Evolutionary conservation across 2,888 invertebrate genomes (phyloP).

Genomic region (Pheosia tremula): DNA sequence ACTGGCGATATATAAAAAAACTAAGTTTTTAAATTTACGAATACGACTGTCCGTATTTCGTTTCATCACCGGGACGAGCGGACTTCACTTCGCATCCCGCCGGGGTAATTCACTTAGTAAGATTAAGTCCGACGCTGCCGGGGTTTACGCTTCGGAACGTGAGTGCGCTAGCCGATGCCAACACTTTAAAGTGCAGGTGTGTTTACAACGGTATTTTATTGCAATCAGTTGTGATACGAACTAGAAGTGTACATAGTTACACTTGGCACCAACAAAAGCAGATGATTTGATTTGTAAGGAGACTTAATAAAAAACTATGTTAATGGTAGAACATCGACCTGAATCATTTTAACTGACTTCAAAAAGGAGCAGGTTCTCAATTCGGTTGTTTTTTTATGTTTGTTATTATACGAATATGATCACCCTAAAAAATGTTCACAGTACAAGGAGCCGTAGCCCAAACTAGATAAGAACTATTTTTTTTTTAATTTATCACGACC

Average conservation of each 20-base stretch:
- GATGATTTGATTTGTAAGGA: no score
- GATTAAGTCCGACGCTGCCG: constrained; percentile 61
- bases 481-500: neutral
- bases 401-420: no score
- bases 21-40: no score
- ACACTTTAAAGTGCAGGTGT: constrained; percentile 34
- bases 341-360: no score
- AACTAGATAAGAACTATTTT: neutral
- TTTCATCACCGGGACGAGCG: neutral
- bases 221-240: constrained; percentile 18
- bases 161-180: constrained; percentile 47
- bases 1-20: no score
- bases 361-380: no score
- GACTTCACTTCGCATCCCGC: constrained; percentile 7
- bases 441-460: neutral
- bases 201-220: constrained; percentile 27
- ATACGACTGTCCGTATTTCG: neutral
- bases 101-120: constrained; percentile 68
- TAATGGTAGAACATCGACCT: no score
- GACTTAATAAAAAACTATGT: no score
- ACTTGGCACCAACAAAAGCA: no score
- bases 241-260: neutral
- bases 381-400: no score
- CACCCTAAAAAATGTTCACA: no score
- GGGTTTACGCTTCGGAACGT: constrained; percentile 63